These are phyloP conservation scores for Andrena minutula DNA, from an alignment of 2,888 invertebrate species.

Conservation along the genomic window DNA sequence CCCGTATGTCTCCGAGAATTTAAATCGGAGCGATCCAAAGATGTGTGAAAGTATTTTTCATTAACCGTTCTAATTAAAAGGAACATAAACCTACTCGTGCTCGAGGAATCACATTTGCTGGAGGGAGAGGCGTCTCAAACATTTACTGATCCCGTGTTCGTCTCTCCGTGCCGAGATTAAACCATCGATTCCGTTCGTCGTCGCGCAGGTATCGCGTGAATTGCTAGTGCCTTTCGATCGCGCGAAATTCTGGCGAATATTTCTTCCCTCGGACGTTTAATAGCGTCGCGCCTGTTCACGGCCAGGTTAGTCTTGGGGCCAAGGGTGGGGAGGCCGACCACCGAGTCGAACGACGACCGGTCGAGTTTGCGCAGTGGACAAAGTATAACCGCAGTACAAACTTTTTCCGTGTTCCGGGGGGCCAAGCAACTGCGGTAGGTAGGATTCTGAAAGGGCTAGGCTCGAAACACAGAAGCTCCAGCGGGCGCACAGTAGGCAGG, in stretches of 20 bases:
- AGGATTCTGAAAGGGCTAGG: conserved; percentile 47
- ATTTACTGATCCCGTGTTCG: not conserved
- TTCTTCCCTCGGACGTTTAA: conserved; percentile 29
- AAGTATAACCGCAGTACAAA: conserved; percentile 60
- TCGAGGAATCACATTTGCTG: too few species aligned
- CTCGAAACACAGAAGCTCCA: not conserved
- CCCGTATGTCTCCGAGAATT: too few species aligned
- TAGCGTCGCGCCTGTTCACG: conserved; percentile 48
- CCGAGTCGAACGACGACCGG: conserved; percentile 66
- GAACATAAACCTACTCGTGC: too few species aligned
- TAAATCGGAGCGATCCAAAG: too few species aligned
- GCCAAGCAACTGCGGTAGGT: conserved; percentile 55
- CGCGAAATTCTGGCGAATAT: conserved; percentile 26
- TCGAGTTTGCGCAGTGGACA: conserved; percentile 75
- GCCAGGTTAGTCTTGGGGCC: conserved; percentile 50
- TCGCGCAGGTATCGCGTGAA: not conserved
- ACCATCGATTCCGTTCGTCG: too few species aligned
- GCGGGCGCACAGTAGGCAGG: not conserved
- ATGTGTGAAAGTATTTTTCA: too few species aligned
- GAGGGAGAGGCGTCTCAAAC: too few species aligned
- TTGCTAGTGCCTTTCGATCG: not conserved
- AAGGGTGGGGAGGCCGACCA: conserved; percentile 45
- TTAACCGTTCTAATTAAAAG: too few species aligned
- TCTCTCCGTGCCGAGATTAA: not conserved
- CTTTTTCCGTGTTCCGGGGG: conserved; percentile 58